Evolutionary conservation across 1,140 invertebrate species (phyloP).

Genomic region (Notospermus geniculatus): DNA sequence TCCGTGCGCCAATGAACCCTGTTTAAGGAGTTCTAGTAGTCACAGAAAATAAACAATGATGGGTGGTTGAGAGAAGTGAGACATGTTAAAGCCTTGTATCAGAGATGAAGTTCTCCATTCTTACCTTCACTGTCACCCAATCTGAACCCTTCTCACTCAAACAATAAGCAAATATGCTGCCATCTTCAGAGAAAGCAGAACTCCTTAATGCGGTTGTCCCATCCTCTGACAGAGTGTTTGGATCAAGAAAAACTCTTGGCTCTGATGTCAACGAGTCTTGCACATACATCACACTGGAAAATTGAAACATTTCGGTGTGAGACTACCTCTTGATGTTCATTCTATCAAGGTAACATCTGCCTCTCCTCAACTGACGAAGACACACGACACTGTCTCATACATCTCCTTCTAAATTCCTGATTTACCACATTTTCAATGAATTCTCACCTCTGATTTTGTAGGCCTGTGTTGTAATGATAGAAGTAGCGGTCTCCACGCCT

Average conservation of each 20-base stretch:
- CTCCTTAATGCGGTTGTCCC: constrained; percentile 84
- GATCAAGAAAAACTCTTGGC: constrained; percentile 88
- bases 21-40: no score
- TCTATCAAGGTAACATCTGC: no score
- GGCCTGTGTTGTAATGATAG: constrained; percentile 90
- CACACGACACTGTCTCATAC: no score
- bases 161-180: constrained; percentile 84
- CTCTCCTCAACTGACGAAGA: no score
- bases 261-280: constrained; percentile 79
- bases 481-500: constrained; percentile 84
- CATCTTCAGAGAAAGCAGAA: constrained; percentile 86
- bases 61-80: no score
- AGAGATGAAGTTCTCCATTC: not conserved
- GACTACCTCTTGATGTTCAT: no score
- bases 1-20: no score
- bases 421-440: not conserved
- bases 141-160: constrained; percentile 91
- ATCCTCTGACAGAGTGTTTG: constrained; percentile 88
- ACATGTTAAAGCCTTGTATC: no score
- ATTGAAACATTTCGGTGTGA: not conserved
- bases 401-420: no score
- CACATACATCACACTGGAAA: constrained; percentile 84
- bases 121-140: constrained; percentile 80
- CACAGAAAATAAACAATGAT: no score
- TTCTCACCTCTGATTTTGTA: constrained; percentile 88